Evolutionary conservation across 1,140 invertebrate species (phyloP).

Genomic region (Caerostris darwini): DNA sequence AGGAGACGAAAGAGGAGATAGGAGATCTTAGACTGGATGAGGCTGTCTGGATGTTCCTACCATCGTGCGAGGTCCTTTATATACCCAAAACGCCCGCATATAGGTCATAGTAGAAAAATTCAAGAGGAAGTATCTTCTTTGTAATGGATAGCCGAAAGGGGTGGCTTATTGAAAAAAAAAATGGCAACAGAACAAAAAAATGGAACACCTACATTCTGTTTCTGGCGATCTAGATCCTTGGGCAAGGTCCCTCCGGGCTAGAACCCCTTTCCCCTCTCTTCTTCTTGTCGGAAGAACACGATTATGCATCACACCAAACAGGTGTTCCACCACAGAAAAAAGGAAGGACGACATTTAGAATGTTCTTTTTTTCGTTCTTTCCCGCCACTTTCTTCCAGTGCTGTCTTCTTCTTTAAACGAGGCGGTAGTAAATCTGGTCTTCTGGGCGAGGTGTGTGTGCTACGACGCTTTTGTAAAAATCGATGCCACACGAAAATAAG

Average conservation of each 20-base stretch:
- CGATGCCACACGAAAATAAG: not conserved
- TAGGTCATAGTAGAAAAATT: slow-evolving; percentile 35
- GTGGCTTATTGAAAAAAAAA: not conserved
- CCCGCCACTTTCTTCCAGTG: not conserved
- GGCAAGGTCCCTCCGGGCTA: not conserved
- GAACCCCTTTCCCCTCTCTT: not conserved
- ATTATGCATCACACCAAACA: slow-evolving; percentile 31
- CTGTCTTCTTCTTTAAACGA: not conserved
- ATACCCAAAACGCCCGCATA: slow-evolving; percentile 3
- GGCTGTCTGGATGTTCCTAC: not conserved
- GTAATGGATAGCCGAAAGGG: slow-evolving; percentile 41
- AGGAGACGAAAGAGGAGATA: not conserved
- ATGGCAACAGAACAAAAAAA: slow-evolving; percentile 31
- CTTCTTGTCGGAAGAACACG: not conserved
- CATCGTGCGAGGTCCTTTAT: not conserved
- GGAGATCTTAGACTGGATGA: no score
- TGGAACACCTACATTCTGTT: slow-evolving; percentile 56
- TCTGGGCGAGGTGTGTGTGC: not conserved
- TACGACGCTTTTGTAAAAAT: no score
- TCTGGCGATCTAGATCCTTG: slow-evolving; percentile 24
- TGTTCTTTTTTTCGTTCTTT: not conserved
- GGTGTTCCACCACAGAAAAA: not conserved
- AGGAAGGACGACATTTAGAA: not conserved
- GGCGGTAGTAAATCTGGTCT: not conserved
- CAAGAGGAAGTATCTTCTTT: slow-evolving; percentile 28